Evolutionary conservation across 92 coral and sea anemone genomes (phyloP).

Genomic region (Zoanthus solanderi): DNA sequence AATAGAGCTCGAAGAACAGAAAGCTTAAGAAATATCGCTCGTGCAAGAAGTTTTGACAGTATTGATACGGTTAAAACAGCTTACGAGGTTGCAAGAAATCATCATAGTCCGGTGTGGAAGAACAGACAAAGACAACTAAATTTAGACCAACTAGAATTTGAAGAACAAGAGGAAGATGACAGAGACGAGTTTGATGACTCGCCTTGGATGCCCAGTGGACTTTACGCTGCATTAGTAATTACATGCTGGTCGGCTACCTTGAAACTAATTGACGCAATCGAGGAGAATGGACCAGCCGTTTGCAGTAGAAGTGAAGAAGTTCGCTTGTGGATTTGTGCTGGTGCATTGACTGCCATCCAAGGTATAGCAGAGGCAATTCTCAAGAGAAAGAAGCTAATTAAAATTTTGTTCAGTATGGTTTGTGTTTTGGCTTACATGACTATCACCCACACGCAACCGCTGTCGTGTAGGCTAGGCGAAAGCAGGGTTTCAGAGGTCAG

Average conservation of each 20-base stretch:
- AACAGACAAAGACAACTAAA: constrained; percentile 54
- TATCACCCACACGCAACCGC: constrained; percentile 76
- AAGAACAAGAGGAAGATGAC: constrained; percentile 28
- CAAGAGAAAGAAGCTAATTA: constrained; percentile 75
- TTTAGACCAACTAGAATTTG: constrained; percentile 42
- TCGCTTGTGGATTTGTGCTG: constrained; percentile 85
- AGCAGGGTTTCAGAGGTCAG: constrained; percentile 70
- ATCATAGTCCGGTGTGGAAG: constrained; percentile 30
- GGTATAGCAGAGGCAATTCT: constrained; percentile 79
- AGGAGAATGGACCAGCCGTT: constrained; percentile 74
- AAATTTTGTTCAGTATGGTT: constrained; percentile 77
- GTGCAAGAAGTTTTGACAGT: constrained; percentile 43
- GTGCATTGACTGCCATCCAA: constrained; percentile 68
- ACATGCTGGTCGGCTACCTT: constrained; percentile 87
- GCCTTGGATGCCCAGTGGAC: constrained; percentile 86
- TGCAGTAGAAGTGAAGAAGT: constrained; percentile 85
- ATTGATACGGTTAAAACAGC: constrained; percentile 54
- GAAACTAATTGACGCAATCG: constrained; percentile 77
- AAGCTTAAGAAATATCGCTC: neutral
- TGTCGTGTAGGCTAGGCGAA: constrained; percentile 82
- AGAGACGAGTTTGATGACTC: constrained; percentile 48
- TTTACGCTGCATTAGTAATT: constrained; percentile 71
- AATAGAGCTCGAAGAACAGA: neutral
- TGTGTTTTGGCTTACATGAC: constrained; percentile 80
- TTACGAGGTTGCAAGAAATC: constrained; percentile 67